Base-by-base conservation (phyloP, 2,888 invertebrate genomes). In the Mesodorylaimus sp. region DNA sequence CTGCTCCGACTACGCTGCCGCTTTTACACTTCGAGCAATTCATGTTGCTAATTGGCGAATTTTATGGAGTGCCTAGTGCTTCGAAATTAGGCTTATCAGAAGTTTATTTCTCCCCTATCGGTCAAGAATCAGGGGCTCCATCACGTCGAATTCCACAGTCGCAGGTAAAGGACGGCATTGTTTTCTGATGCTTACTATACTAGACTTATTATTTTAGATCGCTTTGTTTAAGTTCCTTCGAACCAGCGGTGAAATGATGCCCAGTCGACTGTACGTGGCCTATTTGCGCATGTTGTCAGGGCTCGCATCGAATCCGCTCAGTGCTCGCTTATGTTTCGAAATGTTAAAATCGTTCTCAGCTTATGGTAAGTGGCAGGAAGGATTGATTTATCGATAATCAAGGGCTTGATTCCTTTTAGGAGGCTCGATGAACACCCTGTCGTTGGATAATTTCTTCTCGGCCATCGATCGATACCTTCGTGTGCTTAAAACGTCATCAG, bases 211-310 rank as follows among this genome's bases (percentile, higher is more conserved):
- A 37, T 44, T 52, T 47, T 77, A 83, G 48, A 80, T 83, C 3
- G 79, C 82, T 0, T 71, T 93, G 37, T 84, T 81, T 71, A 91
- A 89, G 72, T 89, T 93, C 69, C 79, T 91, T 32, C 77, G 85
- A 0, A 73, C 83, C 54, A 82, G 87, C 41, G 86, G 88, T 43
- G 86, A 86, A 68, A 75, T 83, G 63, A 73, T 88, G 54, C 82
- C 84, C 7, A 77, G 83, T 3, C 78, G 81, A 23, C 70, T 91
- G 48, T 83, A 87, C 67, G 81, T 83, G 2, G 81, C 83, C 0
- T 89, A 87, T 70, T 73, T 89, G 55, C 79, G 79, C 58, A 85
- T 91, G 79, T 73, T 91, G 57, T 77, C 80, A 1, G 80, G 84
- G 19, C 73, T 93, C 47, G 79, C 84, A 1, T 7, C 7, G 16